Base-by-base conservation (phyloP, 2,888 invertebrate genomes). In the Mesochorus sp. region DNA sequence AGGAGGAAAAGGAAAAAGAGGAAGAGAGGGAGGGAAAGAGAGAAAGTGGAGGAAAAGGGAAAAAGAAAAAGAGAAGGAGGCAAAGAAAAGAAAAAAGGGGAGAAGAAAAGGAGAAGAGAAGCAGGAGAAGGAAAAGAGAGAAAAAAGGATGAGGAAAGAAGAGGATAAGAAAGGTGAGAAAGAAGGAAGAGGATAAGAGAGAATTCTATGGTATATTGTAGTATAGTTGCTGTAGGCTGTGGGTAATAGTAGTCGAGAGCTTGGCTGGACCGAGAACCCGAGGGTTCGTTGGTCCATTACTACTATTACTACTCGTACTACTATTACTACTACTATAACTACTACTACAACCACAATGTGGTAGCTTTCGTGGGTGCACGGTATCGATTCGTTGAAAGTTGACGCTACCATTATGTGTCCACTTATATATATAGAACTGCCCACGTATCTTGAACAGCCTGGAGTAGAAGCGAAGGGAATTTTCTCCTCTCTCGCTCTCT, bases 311-410 rank as follows among this genome's bases (percentile, higher is more conserved):
- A 14, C 31, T 14, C 21, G 37, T 64, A 47, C 47, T 26, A 14
- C 34, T 21, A 42, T 12, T 19, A 59, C 42, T 31, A 31, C 21
- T 62, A 10, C 26, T 4, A 12, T 55, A 3, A 26, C 37, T 5
- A 34, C 17, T 55, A 34, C 2, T 21, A 39, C 39, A n/a, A n/a
- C n/a, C n/a, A n/a, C n/a, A n/a, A n/a, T n/a, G n/a, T n/a, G n/a
- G 21, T 28, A 76, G 61, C 47, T 66, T 67, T 37, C 49, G 64
- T 31, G 72, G 14, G 31, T 59, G 31, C 44, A 26, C 49, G 47
- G 57, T 78, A 78, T 78, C 78, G 74, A 78, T 78, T 78, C 51
- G 74, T 31, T 74, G 78, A 59, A 78, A 71, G 78, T 74, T 70
- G 70, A 78, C 74, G 74, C 78, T 53, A 59, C 51, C 26, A 68